A percentile compares a stretch with the other conserved stretches of the same genome.
Evolutionary conservation across 2,797 vertebrate genomes (phyloP).

Genomic region (Gymnothorax javanicus): DNA sequence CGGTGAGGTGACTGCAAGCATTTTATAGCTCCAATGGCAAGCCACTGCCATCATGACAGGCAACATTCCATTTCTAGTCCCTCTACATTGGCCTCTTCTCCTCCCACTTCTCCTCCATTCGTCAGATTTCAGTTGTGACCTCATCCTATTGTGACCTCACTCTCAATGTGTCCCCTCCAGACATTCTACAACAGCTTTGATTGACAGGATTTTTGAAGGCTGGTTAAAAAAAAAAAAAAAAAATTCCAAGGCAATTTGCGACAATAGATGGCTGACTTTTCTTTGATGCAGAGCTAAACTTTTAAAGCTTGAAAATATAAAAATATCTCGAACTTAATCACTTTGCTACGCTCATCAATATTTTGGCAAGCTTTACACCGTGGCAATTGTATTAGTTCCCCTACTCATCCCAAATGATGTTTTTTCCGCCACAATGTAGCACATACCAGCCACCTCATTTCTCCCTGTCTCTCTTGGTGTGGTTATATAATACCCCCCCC

Average conservation of each 20-base stretch:
- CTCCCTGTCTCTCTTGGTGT: neutral
- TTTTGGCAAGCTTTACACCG: neutral
- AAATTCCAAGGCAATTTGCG: neutral
- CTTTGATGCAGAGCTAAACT: neutral
- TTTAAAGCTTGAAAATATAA: neutral
- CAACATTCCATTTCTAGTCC: too few relatives aligned
- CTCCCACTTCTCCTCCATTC: neutral
- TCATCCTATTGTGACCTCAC: neutral
- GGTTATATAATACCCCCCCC: neutral
- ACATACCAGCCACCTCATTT: neutral
- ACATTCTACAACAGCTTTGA: neutral
- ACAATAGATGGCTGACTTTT: neutral
- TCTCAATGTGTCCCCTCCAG: neutral
- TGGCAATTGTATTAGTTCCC: neutral
- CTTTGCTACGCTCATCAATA: neutral
- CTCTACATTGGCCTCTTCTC: neutral
- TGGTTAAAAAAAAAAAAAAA: neutral
- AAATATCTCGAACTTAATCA: neutral
- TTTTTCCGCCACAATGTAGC: neutral
- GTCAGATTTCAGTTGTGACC: neutral
- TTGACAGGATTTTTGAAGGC: neutral
- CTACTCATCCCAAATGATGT: neutral
- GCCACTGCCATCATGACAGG: too few relatives aligned
- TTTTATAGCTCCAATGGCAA: too few relatives aligned
- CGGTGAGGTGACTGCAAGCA: too few relatives aligned